Evolutionary conservation across 2,797 vertebrate genomes (phyloP).

Genomic region (Distichodus sexfasciatus): DNA sequence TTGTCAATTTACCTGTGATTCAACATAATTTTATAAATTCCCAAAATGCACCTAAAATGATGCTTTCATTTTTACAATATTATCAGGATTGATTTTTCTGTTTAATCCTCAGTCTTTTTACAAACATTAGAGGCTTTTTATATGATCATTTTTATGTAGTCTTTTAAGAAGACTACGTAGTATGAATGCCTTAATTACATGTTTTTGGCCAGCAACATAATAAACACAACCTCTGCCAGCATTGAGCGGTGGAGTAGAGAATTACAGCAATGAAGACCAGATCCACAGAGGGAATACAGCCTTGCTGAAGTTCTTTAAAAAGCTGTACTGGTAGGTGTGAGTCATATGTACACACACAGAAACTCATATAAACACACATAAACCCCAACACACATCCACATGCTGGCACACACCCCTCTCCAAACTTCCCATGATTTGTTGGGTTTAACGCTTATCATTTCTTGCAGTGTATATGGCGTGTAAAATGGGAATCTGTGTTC

Average conservation of each 20-base stretch:
- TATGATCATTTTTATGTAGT: neutral
- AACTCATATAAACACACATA: neutral
- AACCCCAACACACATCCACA: neutral
- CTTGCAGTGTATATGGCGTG: conserved; percentile 39
- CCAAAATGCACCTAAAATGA: no score
- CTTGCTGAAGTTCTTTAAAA: neutral
- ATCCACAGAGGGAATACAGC: conserved; percentile 3
- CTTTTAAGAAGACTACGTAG: neutral
- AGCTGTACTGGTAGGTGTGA: neutral
- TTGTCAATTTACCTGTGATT: no score
- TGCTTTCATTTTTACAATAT: no score
- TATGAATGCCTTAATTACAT: neutral
- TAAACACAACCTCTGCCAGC: conserved; percentile 13
- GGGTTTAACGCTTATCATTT: conserved; percentile 44
- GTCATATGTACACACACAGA: neutral
- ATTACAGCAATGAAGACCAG: conserved; percentile 27
- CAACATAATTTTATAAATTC: no score
- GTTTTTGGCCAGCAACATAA: neutral
- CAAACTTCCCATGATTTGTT: no score
- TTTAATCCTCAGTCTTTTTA: no score
- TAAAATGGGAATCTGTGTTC: conserved; percentile 44
- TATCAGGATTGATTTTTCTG: no score
- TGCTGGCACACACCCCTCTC: conserved; percentile 25
- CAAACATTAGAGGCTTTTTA: neutral
- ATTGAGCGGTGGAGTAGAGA: neutral